Evolutionary conservation across 2,113 vertebrate genomes (phyloP).

Genomic region (Gallinago jamesoni): DNA sequence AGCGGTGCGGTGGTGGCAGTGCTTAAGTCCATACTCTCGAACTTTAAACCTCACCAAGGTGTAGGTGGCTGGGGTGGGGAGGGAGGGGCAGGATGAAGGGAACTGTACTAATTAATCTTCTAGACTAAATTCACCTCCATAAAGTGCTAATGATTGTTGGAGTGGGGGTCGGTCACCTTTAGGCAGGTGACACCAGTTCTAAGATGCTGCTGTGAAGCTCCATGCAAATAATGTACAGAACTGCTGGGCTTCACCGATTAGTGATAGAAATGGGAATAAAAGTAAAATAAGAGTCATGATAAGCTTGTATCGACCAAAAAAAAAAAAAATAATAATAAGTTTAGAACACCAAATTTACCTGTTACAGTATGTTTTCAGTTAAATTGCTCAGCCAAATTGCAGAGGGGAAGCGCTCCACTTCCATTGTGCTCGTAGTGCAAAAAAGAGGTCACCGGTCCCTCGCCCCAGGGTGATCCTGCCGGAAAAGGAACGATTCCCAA

Average conservation of each 20-base stretch:
- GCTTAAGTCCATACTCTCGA: neutral
- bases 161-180: neutral
- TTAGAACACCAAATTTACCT: neutral
- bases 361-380: neutral
- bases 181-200: neutral
- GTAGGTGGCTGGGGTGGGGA: neutral
- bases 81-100: neutral
- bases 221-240: neutral
- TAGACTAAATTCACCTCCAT: neutral
- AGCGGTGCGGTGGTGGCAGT: neutral
- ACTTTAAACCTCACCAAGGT: neutral
- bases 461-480: neutral
- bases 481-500: neutral
- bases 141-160: neutral
- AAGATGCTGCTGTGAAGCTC: neutral
- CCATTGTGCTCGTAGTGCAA: neutral
- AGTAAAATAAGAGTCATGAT: neutral
- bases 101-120: neutral
- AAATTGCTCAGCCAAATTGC: neutral
- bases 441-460: neutral
- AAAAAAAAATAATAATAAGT: neutral
- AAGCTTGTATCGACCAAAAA: neutral
- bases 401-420: neutral
- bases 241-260: neutral
- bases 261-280: neutral